These are phyloP conservation scores for Drymodes brunneopygia DNA, from an alignment of 2,113 vertebrate species.

Conservation along the genomic window DNA sequence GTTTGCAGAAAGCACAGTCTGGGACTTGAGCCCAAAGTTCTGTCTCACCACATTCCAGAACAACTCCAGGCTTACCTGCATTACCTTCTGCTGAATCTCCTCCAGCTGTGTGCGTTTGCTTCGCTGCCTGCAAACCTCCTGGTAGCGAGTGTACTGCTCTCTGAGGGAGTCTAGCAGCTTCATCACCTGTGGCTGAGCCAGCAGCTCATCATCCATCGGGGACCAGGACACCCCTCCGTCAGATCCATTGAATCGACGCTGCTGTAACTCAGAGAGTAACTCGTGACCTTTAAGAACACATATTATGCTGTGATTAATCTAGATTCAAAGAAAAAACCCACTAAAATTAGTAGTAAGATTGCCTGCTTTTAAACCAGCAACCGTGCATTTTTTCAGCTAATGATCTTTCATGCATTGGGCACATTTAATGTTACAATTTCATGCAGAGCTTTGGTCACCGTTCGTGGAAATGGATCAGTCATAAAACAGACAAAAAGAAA, in stretches of 20 bases:
- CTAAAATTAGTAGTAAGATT: background rate
- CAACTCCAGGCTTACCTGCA: slow-evolving; percentile 83
- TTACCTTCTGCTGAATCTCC: slow-evolving; percentile 96
- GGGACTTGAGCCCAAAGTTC: background rate
- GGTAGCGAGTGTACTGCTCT: slow-evolving; percentile 94
- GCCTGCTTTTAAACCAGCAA: background rate
- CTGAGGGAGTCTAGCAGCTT: slow-evolving; percentile 93
- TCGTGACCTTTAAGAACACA: slow-evolving; percentile 84
- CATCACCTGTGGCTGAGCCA: slow-evolving; percentile 97
- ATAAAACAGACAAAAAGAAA: background rate
- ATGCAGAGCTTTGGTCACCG: background rate
- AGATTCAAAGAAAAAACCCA: background rate
- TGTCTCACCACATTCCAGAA: fast-evolving
- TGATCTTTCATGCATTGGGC: background rate
- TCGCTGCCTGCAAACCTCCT: slow-evolving; percentile 92
- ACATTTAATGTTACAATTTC: background rate
- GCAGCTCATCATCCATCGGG: slow-evolving; percentile 96
- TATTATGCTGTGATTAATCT: background rate
- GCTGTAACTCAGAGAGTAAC: slow-evolving; percentile 93
- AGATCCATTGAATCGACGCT: slow-evolving; percentile 92
- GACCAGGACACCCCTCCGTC: slow-evolving; percentile 93
- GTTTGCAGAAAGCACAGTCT: background rate
- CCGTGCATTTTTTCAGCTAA: background rate
- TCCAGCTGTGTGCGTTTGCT: slow-evolving; percentile 96
- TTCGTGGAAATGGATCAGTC: background rate